Conservation (phyloP, 2,113 vertebrate species). For the Nycticebus coucang region DNA sequence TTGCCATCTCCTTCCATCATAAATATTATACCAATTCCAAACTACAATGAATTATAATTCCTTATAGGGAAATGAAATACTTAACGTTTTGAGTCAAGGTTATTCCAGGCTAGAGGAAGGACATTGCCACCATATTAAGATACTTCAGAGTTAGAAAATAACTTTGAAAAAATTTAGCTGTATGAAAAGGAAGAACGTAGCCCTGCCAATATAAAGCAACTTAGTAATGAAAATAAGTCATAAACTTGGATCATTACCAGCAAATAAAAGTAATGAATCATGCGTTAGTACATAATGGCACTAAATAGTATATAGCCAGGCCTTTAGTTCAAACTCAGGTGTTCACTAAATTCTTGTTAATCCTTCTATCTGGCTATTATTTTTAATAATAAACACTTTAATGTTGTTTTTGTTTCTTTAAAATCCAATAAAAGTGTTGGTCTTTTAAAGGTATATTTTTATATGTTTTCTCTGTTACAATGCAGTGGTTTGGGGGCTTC, state of each 20-base stretch:
- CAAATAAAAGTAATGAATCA: not conserved
- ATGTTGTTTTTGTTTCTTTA: slow-evolving; percentile 6
- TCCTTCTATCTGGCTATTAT: not conserved
- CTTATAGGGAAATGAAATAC: slow-evolving; percentile 73
- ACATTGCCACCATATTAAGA: slow-evolving; percentile 17
- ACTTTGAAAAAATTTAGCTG: not conserved
- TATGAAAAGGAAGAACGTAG: slow-evolving; percentile 17
- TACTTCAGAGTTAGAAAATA: slow-evolving; percentile 55
- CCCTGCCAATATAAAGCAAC: slow-evolving; percentile 23
- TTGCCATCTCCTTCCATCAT: slow-evolving; percentile 41
- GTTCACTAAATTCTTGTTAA: not conserved
- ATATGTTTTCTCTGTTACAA: not conserved
- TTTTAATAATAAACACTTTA: not conserved
- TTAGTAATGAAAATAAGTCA: not conserved
- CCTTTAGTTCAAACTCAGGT: not conserved
- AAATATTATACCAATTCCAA: slow-evolving; percentile 25
- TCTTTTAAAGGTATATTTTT: not conserved
- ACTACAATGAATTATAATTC: slow-evolving; percentile 1
- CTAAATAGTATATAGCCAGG: not conserved
- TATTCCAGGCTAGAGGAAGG: slow-evolving; percentile 62
- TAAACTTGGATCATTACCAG: not conserved
- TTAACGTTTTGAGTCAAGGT: slow-evolving; percentile 53
- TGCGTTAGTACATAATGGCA: not conserved
- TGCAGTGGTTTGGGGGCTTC: not conserved
- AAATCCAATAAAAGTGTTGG: not conserved